These are phyloP conservation scores for Caenorhabditis wallacei DNA, from an alignment of 2,888 invertebrate species.

Conservation along the genomic window DNA sequence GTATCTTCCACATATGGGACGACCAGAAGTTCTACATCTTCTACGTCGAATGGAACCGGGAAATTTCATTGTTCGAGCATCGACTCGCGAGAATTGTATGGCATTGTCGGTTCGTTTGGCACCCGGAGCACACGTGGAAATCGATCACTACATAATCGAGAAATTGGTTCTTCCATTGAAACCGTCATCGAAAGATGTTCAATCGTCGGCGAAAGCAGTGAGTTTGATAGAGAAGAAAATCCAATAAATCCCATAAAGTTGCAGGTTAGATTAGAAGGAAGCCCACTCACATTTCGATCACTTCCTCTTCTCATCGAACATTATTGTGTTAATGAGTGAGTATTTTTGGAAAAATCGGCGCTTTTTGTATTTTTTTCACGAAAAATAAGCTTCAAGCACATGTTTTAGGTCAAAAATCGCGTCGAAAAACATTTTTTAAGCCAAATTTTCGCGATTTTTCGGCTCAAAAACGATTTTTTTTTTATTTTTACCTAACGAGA, in stretches of 20 bases:
- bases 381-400: too few species aligned
- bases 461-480: too few species aligned
- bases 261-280: constrained; percentile 91
- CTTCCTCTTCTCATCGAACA: constrained; percentile 95
- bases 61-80: constrained; percentile 96
- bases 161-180: constrained; percentile 84
- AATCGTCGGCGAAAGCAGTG: constrained; percentile 39
- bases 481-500: too few species aligned
- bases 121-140: constrained; percentile 92
- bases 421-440: too few species aligned
- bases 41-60: constrained; percentile 92
- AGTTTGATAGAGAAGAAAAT: constrained; percentile 27
- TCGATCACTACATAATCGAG: constrained; percentile 97
- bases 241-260: constrained; percentile 42
- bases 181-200: constrained; percentile 13
- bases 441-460: too few species aligned
- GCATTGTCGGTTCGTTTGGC: constrained; percentile 91
- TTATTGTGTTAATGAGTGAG: constrained; percentile 93
- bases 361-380: too few species aligned
- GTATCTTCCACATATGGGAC: constrained; percentile 94
- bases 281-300: constrained; percentile 93
- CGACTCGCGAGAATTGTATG: constrained; percentile 95
- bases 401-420: too few species aligned
- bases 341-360: neutral
- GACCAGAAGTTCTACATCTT: constrained; percentile 94